phyloP scores from a whole-genome alignment of 2,113 vertebrate species.

The Thalassoma bifasciatum region DNA sequence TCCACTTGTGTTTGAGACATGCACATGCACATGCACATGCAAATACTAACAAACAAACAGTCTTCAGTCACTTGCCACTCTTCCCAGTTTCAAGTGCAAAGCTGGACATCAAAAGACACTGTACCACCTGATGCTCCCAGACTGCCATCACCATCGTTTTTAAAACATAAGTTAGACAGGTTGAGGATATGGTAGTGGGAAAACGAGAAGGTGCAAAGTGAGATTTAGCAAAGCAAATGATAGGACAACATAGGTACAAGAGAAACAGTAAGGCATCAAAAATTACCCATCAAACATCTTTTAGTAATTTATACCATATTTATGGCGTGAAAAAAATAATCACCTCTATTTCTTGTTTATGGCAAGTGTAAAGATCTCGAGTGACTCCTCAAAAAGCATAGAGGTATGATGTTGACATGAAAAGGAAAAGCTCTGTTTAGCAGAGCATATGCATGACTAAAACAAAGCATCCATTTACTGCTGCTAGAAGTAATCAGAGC shows the following conservation, averaged over 20 bases:
- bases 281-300: too few relatives aligned
- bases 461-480: too few relatives aligned
- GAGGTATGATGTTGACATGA: too few relatives aligned
- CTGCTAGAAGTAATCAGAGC: too few relatives aligned
- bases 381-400: too few relatives aligned
- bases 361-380: too few relatives aligned
- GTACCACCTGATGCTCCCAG: conserved; percentile 43
- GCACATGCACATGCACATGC: conserved; percentile 3
- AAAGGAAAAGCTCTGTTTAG: too few relatives aligned
- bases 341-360: too few relatives aligned
- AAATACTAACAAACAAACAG: conserved; percentile 6
- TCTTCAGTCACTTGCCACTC: conserved; percentile 32
- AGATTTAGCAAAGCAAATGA: conserved; percentile 5
- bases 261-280: not conserved
- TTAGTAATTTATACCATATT: too few relatives aligned
- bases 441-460: too few relatives aligned
- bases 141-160: conserved; percentile 42
- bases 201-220: conserved; percentile 25
- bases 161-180: conserved; percentile 65
- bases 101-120: conserved; percentile 54
- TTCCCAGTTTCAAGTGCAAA: conserved; percentile 67
- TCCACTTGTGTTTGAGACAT: conserved; percentile 15
- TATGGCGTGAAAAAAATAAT: too few relatives aligned
- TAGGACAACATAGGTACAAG: not conserved
- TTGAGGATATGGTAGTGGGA: conserved; percentile 56